phyloP scores from a whole-genome alignment of 92 coral and sea anemone genomes.

The Parazoanthus atlanticus region DNA sequence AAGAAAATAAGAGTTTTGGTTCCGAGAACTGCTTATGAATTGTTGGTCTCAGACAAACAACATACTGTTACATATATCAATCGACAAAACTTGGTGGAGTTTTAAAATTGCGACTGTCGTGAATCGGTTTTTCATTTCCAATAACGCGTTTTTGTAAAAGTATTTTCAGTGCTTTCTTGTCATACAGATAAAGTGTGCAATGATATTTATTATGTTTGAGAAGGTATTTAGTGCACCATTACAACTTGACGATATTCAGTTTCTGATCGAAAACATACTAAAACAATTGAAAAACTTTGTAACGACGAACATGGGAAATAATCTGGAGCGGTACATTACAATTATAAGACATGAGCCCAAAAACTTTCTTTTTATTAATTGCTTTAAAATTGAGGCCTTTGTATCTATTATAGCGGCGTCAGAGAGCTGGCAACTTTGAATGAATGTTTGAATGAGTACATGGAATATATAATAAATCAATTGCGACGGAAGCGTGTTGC shows the following conservation, averaged over 20 bases:
- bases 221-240: no score
- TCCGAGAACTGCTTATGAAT: neutral
- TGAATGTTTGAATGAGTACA: neutral
- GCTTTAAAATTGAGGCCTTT: no score
- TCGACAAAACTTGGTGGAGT: neutral
- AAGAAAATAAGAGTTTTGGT: neutral
- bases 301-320: neutral
- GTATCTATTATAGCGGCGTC: neutral
- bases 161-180: no score
- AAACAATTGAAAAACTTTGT: neutral
- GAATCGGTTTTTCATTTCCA: neutral
- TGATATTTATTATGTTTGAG: no score
- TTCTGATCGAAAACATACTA: neutral
- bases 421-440: neutral
- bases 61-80: no score
- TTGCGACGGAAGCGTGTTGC: neutral
- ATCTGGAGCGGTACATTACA: neutral
- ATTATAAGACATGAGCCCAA: no score
- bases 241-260: neutral
- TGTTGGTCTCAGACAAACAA: neutral
- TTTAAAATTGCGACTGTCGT: neutral
- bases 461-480: neutral
- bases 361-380: no score
- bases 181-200: no score
- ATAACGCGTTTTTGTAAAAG: no score